Evolutionary conservation across 2,888 invertebrate genomes (phyloP), one percentile per base, ranked within the genome.

Genomic region (Spodoptera exigua): DNA sequence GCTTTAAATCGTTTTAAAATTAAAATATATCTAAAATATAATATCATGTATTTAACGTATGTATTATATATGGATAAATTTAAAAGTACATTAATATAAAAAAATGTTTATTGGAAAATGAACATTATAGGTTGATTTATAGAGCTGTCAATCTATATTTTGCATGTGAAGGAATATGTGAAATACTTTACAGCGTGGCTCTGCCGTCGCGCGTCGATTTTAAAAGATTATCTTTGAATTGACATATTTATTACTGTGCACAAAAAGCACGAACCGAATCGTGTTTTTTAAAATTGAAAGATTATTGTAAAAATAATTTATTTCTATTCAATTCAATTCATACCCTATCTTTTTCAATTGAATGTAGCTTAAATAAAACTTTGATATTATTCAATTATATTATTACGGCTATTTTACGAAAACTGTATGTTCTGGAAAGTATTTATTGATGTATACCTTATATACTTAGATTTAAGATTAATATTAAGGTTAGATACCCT

Each of bases 1-100:
- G 92, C 93, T 93, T 93, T 93, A 93, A 92, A 91, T 92, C 92
- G 92, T 89, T 81, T 89, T 89, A 90, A 83, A 85, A 84, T 82
- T 79, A 78, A 83, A 84, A 77, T 83, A 77, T 76, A 70, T 74
- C 73, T 68, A 70, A 77, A 78, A 65, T 75, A 70, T 80, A 70
- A 74, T 70, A 75, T 27, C 27, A 36, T 73, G 61, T 69, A 69
- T 63, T 70, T 61, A 67, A 70, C 66, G 54, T 71, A 70, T 70
- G 54, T 70, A 69, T 69, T 60, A 34, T 60, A 64, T 70, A 72
- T 66, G 35, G 36, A 63, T 73, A 70, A 73, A 55, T 70, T 76
- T 62, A 60, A 61, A 58, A 59, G 64, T 56, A 62, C 54, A 53
- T 27, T 27, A 27, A 27, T 62, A 51, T 56, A 48, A 56, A 55